Evolutionary conservation across 2,113 vertebrate species (phyloP).

Genomic region (Hypanus sabinus): DNA sequence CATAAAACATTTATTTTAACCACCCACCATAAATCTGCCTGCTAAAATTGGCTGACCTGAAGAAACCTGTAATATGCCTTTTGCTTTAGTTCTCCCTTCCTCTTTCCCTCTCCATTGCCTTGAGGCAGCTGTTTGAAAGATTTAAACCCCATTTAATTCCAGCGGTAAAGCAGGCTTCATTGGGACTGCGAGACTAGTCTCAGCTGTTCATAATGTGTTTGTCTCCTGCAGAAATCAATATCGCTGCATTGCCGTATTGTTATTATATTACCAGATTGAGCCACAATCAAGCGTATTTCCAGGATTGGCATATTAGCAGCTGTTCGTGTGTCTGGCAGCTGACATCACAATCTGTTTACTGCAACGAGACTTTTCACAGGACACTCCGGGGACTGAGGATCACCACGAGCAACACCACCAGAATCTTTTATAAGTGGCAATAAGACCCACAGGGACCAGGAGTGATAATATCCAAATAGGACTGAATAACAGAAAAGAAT

Average conservation of each 20-base stretch:
- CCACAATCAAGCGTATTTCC: slow-evolving; percentile 39
- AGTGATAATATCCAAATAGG: not conserved
- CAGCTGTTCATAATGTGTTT: slow-evolving; percentile 56
- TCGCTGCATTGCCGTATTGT: slow-evolving; percentile 43
- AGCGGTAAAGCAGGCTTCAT: slow-evolving; percentile 43
- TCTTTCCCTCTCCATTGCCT: slow-evolving; percentile 43
- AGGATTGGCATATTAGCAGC: slow-evolving; percentile 43
- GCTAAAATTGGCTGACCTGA: slow-evolving; percentile 73
- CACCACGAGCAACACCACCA: not conserved
- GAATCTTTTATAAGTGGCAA: slow-evolving; percentile 8
- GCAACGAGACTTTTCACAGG: slow-evolving; percentile 28
- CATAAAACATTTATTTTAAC: slow-evolving; percentile 70
- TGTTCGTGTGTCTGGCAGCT: slow-evolving; percentile 54
- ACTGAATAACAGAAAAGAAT: not conserved
- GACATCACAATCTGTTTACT: slow-evolving; percentile 45
- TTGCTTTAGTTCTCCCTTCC: not conserved
- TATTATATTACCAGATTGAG: slow-evolving; percentile 43
- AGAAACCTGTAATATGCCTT: slow-evolving; percentile 49
- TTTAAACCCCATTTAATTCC: slow-evolving; percentile 49
- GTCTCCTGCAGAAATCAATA: slow-evolving; percentile 47
- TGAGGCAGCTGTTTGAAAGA: slow-evolving; percentile 55
- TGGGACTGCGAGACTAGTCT: slow-evolving; percentile 46
- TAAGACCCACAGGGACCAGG: not conserved
- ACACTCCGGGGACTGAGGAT: not conserved
- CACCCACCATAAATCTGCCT: slow-evolving; percentile 72